Conservation (phyloP, 2,113 vertebrate genomes). For the Callaeas wilsoni region DNA sequence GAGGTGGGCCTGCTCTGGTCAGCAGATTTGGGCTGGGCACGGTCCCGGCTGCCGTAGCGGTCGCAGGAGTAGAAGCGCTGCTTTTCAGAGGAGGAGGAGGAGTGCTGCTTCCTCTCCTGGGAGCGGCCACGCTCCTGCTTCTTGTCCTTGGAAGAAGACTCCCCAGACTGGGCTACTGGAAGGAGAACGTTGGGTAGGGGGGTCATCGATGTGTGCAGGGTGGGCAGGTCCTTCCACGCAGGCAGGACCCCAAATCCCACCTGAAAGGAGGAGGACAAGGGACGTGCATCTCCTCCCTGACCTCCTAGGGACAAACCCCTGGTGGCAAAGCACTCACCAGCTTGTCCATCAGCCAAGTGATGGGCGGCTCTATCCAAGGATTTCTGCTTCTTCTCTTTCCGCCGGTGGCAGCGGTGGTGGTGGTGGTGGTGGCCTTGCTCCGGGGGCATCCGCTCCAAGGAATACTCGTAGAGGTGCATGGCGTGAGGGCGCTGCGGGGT, state of each 20-base stretch:
- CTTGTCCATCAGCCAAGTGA: conserved; percentile 66
- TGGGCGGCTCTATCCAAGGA: conserved; percentile 81
- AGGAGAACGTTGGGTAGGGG: background rate
- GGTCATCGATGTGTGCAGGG: accelerated
- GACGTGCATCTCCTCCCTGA: accelerated
- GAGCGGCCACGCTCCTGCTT: conserved; percentile 86
- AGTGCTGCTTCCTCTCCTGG: conserved; percentile 90
- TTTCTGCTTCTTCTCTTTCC: conserved; percentile 87
- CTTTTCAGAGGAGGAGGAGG: conserved; percentile 86
- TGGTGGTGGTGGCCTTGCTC: conserved; percentile 84
- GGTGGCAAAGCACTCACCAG: conserved; percentile 66
- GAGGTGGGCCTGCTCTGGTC: conserved; percentile 85
- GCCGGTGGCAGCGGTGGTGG: conserved; percentile 88
- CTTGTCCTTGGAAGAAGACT: conserved; percentile 68
- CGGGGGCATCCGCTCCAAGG: conserved; percentile 74
- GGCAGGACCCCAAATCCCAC: background rate
- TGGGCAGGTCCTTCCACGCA: background rate
- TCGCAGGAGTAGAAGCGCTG: conserved; percentile 97
- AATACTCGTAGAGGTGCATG: conserved; percentile 77
- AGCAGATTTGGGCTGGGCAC: conserved; percentile 78
- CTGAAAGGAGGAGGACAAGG: background rate
- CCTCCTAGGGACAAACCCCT: background rate
- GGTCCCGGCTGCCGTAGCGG: conserved; percentile 88
- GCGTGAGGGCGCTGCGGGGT: conserved; percentile 80
- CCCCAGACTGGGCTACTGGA: conserved; percentile 39